A percentile compares a stretch with the other conserved stretches of the same genome.
phyloP scores from a whole-genome alignment of 2,113 vertebrate genomes.

The Chaetura pelagica region DNA sequence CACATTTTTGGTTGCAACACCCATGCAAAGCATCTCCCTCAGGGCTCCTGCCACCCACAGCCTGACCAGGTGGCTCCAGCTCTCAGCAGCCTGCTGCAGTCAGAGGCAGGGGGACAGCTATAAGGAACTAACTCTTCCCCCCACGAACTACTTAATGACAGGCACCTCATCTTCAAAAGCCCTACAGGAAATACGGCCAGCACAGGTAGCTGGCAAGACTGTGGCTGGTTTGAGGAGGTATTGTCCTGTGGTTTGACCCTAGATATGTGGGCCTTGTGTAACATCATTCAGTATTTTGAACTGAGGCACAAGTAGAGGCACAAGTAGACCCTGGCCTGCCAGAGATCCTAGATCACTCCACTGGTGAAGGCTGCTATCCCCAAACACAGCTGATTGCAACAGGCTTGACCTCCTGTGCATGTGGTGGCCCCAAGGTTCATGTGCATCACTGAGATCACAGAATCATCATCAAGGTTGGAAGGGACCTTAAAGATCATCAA shows the following conservation, averaged over 20 bases:
- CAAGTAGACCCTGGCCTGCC: background rate
- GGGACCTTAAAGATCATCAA: too few species aligned
- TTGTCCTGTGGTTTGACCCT: background rate
- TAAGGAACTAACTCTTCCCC: background rate
- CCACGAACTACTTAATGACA: background rate
- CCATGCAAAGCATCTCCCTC: background rate
- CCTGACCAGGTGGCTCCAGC: background rate
- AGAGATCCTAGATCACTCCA: background rate
- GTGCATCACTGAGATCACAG: background rate
- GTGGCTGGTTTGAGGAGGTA: background rate
- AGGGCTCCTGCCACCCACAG: background rate
- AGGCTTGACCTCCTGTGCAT: background rate
- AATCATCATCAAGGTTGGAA: too few species aligned
- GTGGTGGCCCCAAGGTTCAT: rapidly evolving
- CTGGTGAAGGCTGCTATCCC: background rate
- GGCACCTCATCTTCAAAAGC: background rate
- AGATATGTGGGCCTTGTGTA: background rate
- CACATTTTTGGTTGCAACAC: background rate
- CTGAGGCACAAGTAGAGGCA: background rate
- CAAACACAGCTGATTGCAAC: background rate
- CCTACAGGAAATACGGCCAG: background rate
- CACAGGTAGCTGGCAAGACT: background rate
- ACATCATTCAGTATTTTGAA: background rate
- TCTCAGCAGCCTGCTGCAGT: background rate
- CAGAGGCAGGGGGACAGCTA: background rate